Percentiles rank a stretch among this genome's conserved stretches.
These are phyloP conservation scores for Eospalax fontanierii DNA, from an alignment of 2,797 vertebrate genomes.

Conservation along the genomic window DNA sequence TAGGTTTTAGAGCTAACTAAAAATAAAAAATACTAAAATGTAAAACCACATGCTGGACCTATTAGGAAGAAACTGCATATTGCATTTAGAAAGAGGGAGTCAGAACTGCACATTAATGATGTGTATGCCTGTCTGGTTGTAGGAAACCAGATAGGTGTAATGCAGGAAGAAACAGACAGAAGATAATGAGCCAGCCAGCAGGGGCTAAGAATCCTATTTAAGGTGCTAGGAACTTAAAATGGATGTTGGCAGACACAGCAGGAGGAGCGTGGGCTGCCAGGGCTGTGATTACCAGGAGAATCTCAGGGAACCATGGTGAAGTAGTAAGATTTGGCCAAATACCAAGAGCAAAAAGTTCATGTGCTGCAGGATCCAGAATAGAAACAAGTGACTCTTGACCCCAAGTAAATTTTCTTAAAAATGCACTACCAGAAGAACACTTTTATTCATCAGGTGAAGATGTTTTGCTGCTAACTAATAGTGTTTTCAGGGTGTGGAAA, in stretches of 20 bases:
- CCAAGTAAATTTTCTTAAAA: conserved; percentile 41
- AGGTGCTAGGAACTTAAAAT: neutral
- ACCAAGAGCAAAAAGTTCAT: conserved; percentile 28
- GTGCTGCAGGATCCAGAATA: conserved; percentile 14
- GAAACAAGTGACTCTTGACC: neutral
- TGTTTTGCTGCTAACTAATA: neutral
- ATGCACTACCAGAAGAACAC: neutral
- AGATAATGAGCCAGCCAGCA: conserved; percentile 19
- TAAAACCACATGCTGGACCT: neutral
- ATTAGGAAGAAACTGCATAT: neutral
- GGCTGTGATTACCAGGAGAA: conserved; percentile 46
- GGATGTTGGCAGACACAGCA: conserved; percentile 41
- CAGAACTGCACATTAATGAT: neutral
- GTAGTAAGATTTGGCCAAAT: conserved; percentile 48
- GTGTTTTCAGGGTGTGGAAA: conserved; percentile 24
- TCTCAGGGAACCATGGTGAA: conserved; percentile 8
- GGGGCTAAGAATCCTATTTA: conserved; percentile 49
- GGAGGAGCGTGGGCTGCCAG: conserved; percentile 42
- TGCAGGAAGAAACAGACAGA: neutral
- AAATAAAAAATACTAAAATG: conserved; percentile 5
- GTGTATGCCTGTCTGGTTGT: neutral
- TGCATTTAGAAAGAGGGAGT: neutral
- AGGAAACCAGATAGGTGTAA: neutral
- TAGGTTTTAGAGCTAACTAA: conserved; percentile 27
- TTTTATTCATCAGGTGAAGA: conserved; percentile 33